Conservation (phyloP, 1,140 invertebrate genomes). For the Conus ventricosus region DNA sequence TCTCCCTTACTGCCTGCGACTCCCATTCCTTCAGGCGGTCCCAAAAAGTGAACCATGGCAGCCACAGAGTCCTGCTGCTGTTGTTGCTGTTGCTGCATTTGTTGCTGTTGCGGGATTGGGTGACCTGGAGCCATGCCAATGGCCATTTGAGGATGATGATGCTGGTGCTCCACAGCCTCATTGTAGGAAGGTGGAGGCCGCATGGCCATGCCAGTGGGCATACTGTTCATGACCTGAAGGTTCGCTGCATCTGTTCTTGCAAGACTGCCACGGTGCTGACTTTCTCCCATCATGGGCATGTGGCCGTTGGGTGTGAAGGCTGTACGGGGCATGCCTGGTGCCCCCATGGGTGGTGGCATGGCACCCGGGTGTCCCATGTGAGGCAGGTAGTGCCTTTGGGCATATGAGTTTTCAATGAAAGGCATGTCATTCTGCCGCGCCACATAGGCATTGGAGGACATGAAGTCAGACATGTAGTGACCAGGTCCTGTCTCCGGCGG, state of each 20-base stretch:
- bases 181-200: constrained; percentile 70
- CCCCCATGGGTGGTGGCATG: constrained; percentile 39
- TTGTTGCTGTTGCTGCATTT: constrained; percentile 49
- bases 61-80: constrained; percentile 48
- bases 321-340: constrained; percentile 41
- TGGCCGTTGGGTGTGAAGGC: not conserved
- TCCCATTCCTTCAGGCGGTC: not conserved
- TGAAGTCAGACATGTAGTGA: constrained; percentile 61
- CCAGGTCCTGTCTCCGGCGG: constrained; percentile 51
- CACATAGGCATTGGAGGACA: constrained; percentile 67
- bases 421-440: constrained; percentile 66
- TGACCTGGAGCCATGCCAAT: constrained; percentile 13
- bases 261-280: not conserved
- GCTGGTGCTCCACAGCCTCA: constrained; percentile 62
- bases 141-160: constrained; percentile 31
- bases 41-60: constrained; percentile 44
- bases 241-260: constrained; percentile 28
- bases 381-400: constrained; percentile 27
- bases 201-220: constrained; percentile 40
- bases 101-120: constrained; percentile 41
- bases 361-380: constrained; percentile 21
- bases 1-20: not conserved
- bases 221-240: constrained; percentile 31
- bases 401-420: constrained; percentile 62
- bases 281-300: not conserved